These are phyloP conservation scores for Drosophila meridionalis DNA, from an alignment of 2,888 invertebrate genomes.

Conservation along the genomic window DNA sequence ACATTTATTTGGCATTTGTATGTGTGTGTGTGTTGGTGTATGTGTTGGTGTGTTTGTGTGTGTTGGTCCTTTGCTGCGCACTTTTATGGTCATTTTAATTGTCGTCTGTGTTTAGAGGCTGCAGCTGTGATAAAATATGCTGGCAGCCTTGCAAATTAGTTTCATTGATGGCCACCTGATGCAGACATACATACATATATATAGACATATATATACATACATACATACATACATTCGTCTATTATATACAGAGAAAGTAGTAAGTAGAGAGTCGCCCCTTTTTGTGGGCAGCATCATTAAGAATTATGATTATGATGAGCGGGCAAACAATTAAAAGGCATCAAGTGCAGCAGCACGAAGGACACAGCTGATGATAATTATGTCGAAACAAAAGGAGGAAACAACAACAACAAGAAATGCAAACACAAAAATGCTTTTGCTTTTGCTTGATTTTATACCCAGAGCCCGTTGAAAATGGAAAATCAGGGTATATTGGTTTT, in stretches of 20 bases:
- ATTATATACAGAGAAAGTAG: background rate
- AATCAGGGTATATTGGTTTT: no score
- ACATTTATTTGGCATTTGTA: slow-evolving; percentile 7
- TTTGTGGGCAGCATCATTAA: slow-evolving; percentile 62
- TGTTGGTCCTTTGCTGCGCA: slow-evolving; percentile 22
- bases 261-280: background rate
- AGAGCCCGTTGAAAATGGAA: no score
- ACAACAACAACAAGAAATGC: slow-evolving; percentile 28
- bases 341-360: slow-evolving; percentile 46
- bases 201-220: background rate
- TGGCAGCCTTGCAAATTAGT: slow-evolving; percentile 52
- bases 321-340: slow-evolving; percentile 72
- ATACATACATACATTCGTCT: background rate
- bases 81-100: slow-evolving; percentile 64
- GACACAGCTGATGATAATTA: slow-evolving; percentile 32
- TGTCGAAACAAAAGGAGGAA: slow-evolving; percentile 28
- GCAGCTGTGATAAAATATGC: slow-evolving; percentile 64
- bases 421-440: slow-evolving; percentile 5
- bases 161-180: slow-evolving; percentile 63
- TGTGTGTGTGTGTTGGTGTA: background rate
- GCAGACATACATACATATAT: background rate
- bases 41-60: background rate
- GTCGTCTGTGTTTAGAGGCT: slow-evolving; percentile 60
- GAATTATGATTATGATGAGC: slow-evolving; percentile 71
- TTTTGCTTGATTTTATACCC: background rate